Evolutionary conservation across 1,140 invertebrate genomes (phyloP).

Genomic region (Brachionus rubens): DNA sequence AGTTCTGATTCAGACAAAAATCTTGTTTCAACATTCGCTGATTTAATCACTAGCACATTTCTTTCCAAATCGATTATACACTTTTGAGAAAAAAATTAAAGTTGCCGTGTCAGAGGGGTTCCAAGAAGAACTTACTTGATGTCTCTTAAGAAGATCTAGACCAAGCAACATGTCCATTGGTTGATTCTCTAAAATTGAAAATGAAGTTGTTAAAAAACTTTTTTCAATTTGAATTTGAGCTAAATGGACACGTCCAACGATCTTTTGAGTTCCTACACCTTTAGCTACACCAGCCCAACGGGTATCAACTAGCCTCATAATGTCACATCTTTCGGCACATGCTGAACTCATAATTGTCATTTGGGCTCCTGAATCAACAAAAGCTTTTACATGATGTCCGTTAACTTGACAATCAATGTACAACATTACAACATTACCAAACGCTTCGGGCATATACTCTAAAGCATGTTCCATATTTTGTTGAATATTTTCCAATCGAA

Average conservation of each 20-base stretch:
- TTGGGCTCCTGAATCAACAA: constrained; percentile 81
- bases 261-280: constrained; percentile 86
- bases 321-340: constrained; percentile 77
- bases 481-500: constrained; percentile 78
- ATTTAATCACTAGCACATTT: constrained; percentile 86
- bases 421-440: constrained; percentile 93
- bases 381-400: constrained; percentile 90
- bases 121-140: constrained; percentile 61
- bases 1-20: constrained; percentile 84
- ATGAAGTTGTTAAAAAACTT: constrained; percentile 88
- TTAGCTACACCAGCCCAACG: constrained; percentile 88
- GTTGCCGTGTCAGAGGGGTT: background rate
- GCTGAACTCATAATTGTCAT: constrained; percentile 63
- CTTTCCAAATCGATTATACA: constrained; percentile 88
- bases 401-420: constrained; percentile 93
- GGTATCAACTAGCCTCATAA: constrained; percentile 88
- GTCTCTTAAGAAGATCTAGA: constrained; percentile 91
- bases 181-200: constrained; percentile 94
- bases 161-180: constrained; percentile 97
- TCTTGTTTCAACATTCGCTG: constrained; percentile 82
- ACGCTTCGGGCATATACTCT: constrained; percentile 95
- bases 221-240: constrained; percentile 87
- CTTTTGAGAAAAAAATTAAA: constrained; percentile 58
- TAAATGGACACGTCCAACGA: constrained; percentile 91
- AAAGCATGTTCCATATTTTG: constrained; percentile 97